Base-by-base conservation (phyloP, 2,797 vertebrate species). In the Limosa lapponica region DNA sequence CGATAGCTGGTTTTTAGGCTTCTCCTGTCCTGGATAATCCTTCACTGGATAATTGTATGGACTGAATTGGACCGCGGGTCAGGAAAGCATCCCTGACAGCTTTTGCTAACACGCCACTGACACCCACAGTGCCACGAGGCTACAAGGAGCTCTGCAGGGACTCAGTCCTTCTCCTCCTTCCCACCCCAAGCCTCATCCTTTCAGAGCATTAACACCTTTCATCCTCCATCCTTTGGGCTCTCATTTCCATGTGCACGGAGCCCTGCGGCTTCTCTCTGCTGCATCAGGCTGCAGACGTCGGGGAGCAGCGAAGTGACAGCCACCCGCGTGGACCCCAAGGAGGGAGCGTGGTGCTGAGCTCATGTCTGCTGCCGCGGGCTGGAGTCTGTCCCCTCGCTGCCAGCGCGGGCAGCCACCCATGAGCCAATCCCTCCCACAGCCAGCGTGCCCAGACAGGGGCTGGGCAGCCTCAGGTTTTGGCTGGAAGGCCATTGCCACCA, bases 401-500 rank as follows among this genome's bases (percentile, higher is more conserved):
- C 59, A 9, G 41, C 4, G 1, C 3, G 11, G 46, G 30, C 67
- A 57, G 52, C 54, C 51, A 41, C 49, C 30, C 16, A 0, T 48
- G 58, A 83, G 37, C 43, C 66, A n/a, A 71, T 75, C 41, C 69
- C 36, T 87, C 66, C 69, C 70, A 27, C 1, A 1, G 37, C 43
- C 41, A 3, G 15, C 1, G 0, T 8, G 8, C 46, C 46, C 46
- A 23, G 22, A 22, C 25, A 2, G 58, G 67, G 54, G 15, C 23
- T 0, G 0, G 30, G 30, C 52, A 70, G 65, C n/a, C 73, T 43
- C 0, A 0, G 41, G 1, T 25, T 51, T 48, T 62, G 48, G 24
- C 80, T 73, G 41, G 30, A 46, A 70, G 65, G 44, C 28, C 44
- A 6, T 5, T 61, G 20, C 39, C 51, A 69, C 18, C 48, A 52